Percentiles rank a stretch among this genome's conserved stretches.
phyloP scores from a whole-genome alignment of 2,888 invertebrate species.

The Cerceris ruficornis region DNA sequence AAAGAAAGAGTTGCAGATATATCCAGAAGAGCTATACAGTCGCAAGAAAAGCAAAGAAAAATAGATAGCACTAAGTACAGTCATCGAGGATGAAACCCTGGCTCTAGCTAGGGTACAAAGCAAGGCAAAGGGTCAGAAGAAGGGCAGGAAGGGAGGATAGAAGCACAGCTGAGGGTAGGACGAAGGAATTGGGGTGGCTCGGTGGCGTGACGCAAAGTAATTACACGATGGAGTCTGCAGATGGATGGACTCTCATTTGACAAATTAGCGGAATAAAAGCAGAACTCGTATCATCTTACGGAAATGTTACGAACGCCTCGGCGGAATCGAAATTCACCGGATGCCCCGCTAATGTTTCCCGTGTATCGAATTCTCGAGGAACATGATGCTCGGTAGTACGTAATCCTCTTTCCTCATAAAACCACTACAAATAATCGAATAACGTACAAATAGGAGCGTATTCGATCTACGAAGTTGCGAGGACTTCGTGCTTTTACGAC shows the following conservation, averaged over 20 bases:
- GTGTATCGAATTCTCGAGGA: not conserved
- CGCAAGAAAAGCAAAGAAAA: too few relatives aligned
- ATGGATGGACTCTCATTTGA: slow-evolving; percentile 59
- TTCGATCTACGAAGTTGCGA: too few relatives aligned
- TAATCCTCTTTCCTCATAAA: too few relatives aligned
- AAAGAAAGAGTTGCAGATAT: too few relatives aligned
- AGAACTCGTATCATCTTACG: not conserved
- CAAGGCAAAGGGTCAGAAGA: slow-evolving; percentile 1
- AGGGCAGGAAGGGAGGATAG: slow-evolving; percentile 23
- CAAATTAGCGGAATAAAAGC: slow-evolving; percentile 49
- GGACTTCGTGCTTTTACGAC: too few relatives aligned
- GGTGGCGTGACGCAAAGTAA: slow-evolving; percentile 62
- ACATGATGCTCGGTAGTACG: not conserved
- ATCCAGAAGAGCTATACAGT: too few relatives aligned
- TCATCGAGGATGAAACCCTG: too few relatives aligned
- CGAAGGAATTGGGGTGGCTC: slow-evolving; percentile 44
- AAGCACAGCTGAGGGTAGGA: slow-evolving; percentile 21
- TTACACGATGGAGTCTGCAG: slow-evolving; percentile 57
- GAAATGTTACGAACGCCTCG: not conserved
- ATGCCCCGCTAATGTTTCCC: not conserved
- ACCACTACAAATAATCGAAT: too few relatives aligned
- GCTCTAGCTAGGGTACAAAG: too few relatives aligned
- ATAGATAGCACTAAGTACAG: too few relatives aligned
- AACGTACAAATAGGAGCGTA: too few relatives aligned
- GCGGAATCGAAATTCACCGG: not conserved